phyloP scores from a whole-genome alignment of 2,797 vertebrate species.

The Neostethus bicornis region DNA sequence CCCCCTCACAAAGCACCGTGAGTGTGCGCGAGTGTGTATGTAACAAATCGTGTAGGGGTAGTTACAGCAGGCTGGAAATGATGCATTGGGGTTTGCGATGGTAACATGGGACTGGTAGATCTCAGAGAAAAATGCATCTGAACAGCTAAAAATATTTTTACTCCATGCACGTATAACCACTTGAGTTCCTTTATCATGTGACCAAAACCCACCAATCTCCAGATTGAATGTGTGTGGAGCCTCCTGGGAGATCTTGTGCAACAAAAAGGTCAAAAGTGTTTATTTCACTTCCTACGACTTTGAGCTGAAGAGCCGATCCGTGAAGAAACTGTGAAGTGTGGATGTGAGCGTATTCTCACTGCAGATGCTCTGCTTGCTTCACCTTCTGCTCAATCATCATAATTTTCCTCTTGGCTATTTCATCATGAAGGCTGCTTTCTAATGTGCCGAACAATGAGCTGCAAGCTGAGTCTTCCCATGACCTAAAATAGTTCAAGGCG shows the following conservation, averaged over 20 bases:
- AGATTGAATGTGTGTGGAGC: constrained; percentile 20
- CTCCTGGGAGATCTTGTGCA: constrained; percentile 38
- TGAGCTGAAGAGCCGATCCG: constrained; percentile 28
- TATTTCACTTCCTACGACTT: constrained; percentile 48
- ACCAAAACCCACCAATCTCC: too few relatives aligned
- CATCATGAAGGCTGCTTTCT: constrained; percentile 17
- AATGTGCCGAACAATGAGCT: constrained; percentile 21
- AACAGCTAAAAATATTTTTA: too few relatives aligned
- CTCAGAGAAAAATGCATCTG: too few relatives aligned
- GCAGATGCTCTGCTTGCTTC: constrained; percentile 32
- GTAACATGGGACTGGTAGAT: too few relatives aligned
- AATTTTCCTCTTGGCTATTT: constrained; percentile 29
- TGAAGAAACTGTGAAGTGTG: constrained; percentile 30
- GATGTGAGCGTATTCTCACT: constrained; percentile 24
- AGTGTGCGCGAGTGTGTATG: too few relatives aligned
- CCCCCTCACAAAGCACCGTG: too few relatives aligned
- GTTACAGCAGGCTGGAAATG: too few relatives aligned
- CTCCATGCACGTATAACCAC: too few relatives aligned
- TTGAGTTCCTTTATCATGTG: too few relatives aligned
- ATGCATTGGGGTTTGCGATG: too few relatives aligned
- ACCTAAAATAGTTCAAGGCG: constrained; percentile 20
- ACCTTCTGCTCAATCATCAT: constrained; percentile 17
- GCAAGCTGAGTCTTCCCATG: constrained; percentile 8
- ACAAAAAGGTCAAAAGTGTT: constrained; percentile 58
- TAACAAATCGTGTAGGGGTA: too few relatives aligned